Evolutionary conservation across 2,888 invertebrate genomes (phyloP).

Genomic region (Salticus scenicus): DNA sequence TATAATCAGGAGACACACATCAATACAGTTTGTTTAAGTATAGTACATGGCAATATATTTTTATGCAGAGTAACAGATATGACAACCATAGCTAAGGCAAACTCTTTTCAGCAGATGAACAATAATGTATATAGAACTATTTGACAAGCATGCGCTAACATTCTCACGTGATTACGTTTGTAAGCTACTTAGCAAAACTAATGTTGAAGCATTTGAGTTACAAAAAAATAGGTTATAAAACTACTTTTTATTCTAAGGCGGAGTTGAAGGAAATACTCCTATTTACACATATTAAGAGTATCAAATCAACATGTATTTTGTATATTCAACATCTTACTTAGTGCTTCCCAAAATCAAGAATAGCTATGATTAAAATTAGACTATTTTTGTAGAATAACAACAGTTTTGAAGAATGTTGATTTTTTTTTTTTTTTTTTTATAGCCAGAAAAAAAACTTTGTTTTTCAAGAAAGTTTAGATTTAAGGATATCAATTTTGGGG

Average conservation of each 20-base stretch:
- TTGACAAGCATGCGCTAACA: not conserved
- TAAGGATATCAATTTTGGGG: no score
- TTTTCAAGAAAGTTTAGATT: no score
- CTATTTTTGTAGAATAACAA: no score
- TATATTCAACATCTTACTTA: not conserved
- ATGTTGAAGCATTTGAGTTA: not conserved
- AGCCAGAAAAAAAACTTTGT: no score
- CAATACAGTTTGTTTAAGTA: not conserved
- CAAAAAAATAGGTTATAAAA: constrained; percentile 6
- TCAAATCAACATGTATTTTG: not conserved
- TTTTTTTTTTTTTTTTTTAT: no score
- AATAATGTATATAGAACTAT: not conserved
- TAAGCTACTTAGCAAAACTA: constrained; percentile 11
- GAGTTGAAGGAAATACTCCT: not conserved
- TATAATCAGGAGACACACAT: constrained; percentile 42
- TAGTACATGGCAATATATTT: not conserved
- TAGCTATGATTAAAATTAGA: no score
- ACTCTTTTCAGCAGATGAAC: constrained; percentile 4
- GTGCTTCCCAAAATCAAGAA: not conserved
- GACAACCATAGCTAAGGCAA: constrained; percentile 51
- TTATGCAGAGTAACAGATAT: not conserved
- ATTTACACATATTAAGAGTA: not conserved
- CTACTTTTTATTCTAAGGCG: not conserved
- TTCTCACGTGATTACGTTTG: not conserved
- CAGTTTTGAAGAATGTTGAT: no score